Evolutionary conservation across 2,797 vertebrate genomes (phyloP), one percentile per base, ranked within the genome.

Genomic region (Mergus octosetaceus): DNA sequence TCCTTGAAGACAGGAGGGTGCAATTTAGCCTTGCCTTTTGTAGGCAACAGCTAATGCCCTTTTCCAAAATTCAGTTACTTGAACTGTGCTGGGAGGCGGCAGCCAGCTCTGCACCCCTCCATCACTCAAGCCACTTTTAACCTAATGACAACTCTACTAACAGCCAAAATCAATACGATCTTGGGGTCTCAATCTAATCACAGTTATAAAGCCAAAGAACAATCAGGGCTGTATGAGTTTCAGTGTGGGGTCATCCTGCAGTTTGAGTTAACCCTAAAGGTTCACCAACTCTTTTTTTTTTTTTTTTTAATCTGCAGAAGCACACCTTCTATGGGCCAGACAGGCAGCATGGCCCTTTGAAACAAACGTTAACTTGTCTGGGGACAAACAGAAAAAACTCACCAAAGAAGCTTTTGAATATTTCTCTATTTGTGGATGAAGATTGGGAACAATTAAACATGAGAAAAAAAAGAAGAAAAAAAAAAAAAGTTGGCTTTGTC

Each of bases 141-240:
- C 95, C 93, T 96, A 95, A 97, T 96, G 97, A 96, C 96, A 97
- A 94, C 90, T 91, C 93, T 94, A 92, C 95, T 96, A 95, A 97
- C 87, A 96, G 95, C 95, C 95, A 95, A 93, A 85, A 97, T 97
- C 97, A 68, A 97, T 98, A 93, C 18, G 71, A 71, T 94, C 94
- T 84, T 80, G 54, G 84, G 80, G 54, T 87, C 95, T 94, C 83
- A 53, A 92, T 61, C 90, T 79, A 95, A 95, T 92, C 90, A 85
- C 71, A 76, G 76, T 65, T 68, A 70, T 25, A 77, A 80, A 76
- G 62, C 56, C 51, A 30, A 75, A 87, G 82, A 82, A 84, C 53
- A 56, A 79, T 36, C 15, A 70, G 36, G 41, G 14, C 36, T 51
- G 32, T 47, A 43, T 41, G 39, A 43, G 45, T 71, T 91, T 61